Percentiles rank a stretch among this genome's conserved stretches.
phyloP scores from a whole-genome alignment of 2,888 invertebrate genomes.

The Monopis laevigella region DNA sequence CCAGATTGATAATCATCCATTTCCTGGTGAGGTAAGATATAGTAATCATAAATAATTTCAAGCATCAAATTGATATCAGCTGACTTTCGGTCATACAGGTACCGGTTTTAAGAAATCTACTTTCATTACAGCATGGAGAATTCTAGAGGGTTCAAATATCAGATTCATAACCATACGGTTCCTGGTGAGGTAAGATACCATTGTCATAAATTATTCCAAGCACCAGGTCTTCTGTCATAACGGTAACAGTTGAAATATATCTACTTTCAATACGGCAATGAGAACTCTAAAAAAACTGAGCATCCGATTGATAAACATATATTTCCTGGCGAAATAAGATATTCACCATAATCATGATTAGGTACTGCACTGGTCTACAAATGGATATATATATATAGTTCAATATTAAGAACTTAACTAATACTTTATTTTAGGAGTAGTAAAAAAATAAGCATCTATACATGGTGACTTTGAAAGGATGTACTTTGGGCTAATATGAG shows the following conservation, averaged over 20 bases:
- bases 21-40: conserved; percentile 96
- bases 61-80: conserved; percentile 93
- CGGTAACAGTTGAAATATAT: conserved; percentile 95
- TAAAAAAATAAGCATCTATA: too few species aligned
- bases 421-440: too few species aligned
- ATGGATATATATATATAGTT: too few species aligned
- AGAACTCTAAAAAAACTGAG: conserved; percentile 92
- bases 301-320: conserved; percentile 94
- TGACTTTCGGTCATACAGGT: conserved; percentile 94
- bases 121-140: conserved; percentile 94
- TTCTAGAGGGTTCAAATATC: conserved; percentile 94
- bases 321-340: conserved; percentile 97
- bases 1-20: conserved; percentile 91
- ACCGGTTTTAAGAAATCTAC: conserved; percentile 95
- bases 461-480: too few species aligned
- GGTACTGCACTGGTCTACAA: too few species aligned
- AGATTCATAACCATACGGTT: conserved; percentile 91
- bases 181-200: conserved; percentile 90
- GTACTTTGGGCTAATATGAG: too few species aligned
- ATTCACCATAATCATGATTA: too few species aligned
- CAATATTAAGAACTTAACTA: too few species aligned
- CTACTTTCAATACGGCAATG: conserved; percentile 93
- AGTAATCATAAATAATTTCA: too few species aligned
- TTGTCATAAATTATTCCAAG: too few species aligned
- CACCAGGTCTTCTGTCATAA: conserved; percentile 95